phyloP scores from a whole-genome alignment of 2,888 invertebrate genomes.

The Sinhomidia bicolor region DNA sequence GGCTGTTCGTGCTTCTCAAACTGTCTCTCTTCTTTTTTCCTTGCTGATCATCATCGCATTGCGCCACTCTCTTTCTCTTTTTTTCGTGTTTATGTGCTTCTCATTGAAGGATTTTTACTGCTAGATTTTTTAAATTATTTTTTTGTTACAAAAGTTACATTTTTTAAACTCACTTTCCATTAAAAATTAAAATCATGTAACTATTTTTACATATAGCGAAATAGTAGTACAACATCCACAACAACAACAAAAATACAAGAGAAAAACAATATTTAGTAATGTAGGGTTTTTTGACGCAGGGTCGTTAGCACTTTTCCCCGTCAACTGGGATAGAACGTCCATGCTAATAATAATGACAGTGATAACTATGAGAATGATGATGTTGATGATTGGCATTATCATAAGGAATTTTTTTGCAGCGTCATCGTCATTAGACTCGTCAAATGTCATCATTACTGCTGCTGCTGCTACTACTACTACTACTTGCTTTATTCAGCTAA shows the following conservation, averaged over 20 bases:
- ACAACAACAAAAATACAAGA: neutral
- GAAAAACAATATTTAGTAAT: neutral
- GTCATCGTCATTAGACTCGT: slow-evolving; percentile 65
- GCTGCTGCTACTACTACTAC: too few relatives aligned
- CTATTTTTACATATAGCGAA: too few relatives aligned
- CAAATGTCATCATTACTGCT: slow-evolving; percentile 47
- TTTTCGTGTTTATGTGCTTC: slow-evolving; percentile 15
- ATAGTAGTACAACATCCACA: too few relatives aligned
- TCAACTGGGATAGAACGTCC: neutral
- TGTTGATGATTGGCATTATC: slow-evolving; percentile 55
- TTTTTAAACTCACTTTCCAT: neutral
- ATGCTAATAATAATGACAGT: neutral
- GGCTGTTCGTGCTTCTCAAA: slow-evolving; percentile 47
- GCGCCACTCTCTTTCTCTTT: slow-evolving; percentile 51
- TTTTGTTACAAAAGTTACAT: too few relatives aligned
- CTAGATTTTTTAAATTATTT: slow-evolving; percentile 7
- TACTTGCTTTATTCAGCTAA: neutral
- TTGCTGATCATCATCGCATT: slow-evolving; percentile 38
- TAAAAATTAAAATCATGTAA: neutral
- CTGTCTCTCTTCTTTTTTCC: slow-evolving; percentile 44
- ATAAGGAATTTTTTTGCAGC: slow-evolving; percentile 47
- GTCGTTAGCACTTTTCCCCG: slow-evolving; percentile 47
- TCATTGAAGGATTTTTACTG: slow-evolving; percentile 25
- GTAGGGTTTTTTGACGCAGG: slow-evolving; percentile 13
- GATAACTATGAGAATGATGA: slow-evolving; percentile 36